Evolutionary conservation across 2,797 vertebrate genomes (phyloP), one percentile per base, ranked within the genome.

Genomic region (Sparus aurata): DNA sequence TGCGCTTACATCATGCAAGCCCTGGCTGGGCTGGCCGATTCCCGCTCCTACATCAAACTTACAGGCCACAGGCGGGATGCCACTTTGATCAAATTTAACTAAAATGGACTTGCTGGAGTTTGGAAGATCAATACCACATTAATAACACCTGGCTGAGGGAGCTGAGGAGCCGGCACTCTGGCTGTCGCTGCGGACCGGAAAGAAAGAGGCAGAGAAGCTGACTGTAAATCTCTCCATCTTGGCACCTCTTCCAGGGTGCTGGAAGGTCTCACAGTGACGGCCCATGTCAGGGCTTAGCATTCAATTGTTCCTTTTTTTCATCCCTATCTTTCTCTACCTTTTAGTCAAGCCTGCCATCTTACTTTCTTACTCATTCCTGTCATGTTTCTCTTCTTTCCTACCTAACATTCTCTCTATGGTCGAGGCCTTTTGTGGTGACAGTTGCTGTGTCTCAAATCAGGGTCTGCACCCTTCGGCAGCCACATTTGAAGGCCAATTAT

Each of bases 41-140:
- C 85, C 63, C 77, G 65, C 65, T 74, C 73, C 80, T 65, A 85
- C 85, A 89, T 92, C 77, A 89, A 87, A 89, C 86, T 84, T 65
- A 57, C 81, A 82, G 87, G 83, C 90, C 83, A 87, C 86, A 89
- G 85, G 69, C 86, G 12, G 72, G 79, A 86, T 80, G 70, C 66
- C 77, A 91, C 91, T 93, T 94, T 93, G 93, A 95, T 94, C 90
- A 95, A 93, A 94, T 91, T 80, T 88, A 93, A 93, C 88, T 92
- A 89, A 93, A 95, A 95, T 93, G 87, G 92, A 94, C 93, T 94
- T 90, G 89, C 85, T 49, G 30, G 91, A 80, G 86, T 92, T 85
- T 81, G 79, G 85, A 85, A 86, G 87, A 95, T 95, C 94, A 91
- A 96, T 95, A 94, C 43, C 67, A 81, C 87, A 92, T 94, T 92